phyloP scores from a whole-genome alignment of 2,888 invertebrate genomes.

The Andrena chrysosceles region DNA sequence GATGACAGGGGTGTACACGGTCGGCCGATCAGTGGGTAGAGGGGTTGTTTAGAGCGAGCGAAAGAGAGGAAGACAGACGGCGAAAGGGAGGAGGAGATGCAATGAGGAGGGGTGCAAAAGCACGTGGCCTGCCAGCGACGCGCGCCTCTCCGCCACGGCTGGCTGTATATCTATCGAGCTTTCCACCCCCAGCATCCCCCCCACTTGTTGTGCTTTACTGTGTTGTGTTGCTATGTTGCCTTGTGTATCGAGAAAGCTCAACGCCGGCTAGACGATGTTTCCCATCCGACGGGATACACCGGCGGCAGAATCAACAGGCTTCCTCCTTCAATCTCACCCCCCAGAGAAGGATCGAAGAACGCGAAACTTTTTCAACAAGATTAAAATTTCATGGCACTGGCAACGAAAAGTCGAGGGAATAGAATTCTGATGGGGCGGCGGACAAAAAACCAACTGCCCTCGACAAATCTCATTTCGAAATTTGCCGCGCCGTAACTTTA shows the following conservation, averaged over 20 bases:
- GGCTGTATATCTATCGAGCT: constrained; percentile 82
- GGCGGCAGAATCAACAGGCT: constrained; percentile 82
- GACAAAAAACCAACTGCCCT: constrained; percentile 18
- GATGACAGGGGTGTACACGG: constrained; percentile 71
- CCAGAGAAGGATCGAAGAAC: constrained; percentile 27
- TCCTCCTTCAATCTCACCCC: constrained; percentile 47
- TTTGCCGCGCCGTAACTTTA: constrained; percentile 49
- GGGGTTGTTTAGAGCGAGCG: constrained; percentile 81
- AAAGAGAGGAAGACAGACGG: constrained; percentile 68
- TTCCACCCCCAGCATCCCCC: constrained; percentile 79
- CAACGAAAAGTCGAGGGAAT: constrained; percentile 40
- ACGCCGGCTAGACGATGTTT: constrained; percentile 85
- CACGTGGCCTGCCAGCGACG: constrained; percentile 82
- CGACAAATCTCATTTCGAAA: constrained; percentile 61
- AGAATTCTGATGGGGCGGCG: constrained; percentile 33
- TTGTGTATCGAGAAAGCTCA: constrained; percentile 85
- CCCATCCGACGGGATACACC: constrained; percentile 65
- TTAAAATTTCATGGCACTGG: constrained; percentile 61
- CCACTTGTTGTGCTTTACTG: constrained; percentile 85
- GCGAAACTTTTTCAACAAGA: constrained; percentile 54
- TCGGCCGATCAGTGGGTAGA: constrained; percentile 71
- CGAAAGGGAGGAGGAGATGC: constrained; percentile 59
- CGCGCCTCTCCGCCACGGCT: constrained; percentile 79
- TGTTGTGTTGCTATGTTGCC: constrained; percentile 84
- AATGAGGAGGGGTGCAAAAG: constrained; percentile 73